These are phyloP conservation scores for Heterohyrax brucei DNA, from an alignment of 2,797 vertebrate genomes.

Conservation along the genomic window DNA sequence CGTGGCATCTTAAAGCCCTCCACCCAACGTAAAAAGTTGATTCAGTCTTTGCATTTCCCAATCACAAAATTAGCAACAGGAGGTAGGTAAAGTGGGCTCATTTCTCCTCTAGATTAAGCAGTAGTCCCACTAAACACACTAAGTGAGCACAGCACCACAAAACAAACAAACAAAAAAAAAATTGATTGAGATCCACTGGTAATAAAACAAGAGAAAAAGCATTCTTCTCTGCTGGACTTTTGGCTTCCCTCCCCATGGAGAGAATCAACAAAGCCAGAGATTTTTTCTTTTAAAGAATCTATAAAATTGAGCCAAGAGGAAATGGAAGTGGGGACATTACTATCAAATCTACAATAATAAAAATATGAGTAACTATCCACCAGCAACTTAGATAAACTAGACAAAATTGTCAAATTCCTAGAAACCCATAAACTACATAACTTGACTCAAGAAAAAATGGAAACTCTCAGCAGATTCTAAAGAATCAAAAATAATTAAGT, in stretches of 20 bases:
- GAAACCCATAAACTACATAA: too few relatives aligned
- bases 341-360: too few relatives aligned
- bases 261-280: background rate
- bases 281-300: too few relatives aligned
- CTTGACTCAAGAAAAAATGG: too few relatives aligned
- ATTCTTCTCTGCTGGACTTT: background rate
- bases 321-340: too few relatives aligned
- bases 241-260: background rate
- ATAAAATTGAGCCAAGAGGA: too few relatives aligned
- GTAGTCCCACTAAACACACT: background rate
- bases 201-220: background rate
- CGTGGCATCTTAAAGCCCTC: background rate
- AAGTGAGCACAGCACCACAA: background rate
- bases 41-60: background rate
- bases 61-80: background rate
- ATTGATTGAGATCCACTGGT: background rate
- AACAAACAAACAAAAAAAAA: too few relatives aligned
- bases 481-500: too few relatives aligned
- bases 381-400: too few relatives aligned
- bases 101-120: background rate
- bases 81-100: background rate
- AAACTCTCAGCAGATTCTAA: too few relatives aligned
- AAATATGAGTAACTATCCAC: too few relatives aligned
- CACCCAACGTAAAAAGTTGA: background rate
- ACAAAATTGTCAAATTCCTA: too few relatives aligned